These are phyloP conservation scores for Hippocampus kuda DNA, from an alignment of 2,797 vertebrate genomes.

Conservation along the genomic window DNA sequence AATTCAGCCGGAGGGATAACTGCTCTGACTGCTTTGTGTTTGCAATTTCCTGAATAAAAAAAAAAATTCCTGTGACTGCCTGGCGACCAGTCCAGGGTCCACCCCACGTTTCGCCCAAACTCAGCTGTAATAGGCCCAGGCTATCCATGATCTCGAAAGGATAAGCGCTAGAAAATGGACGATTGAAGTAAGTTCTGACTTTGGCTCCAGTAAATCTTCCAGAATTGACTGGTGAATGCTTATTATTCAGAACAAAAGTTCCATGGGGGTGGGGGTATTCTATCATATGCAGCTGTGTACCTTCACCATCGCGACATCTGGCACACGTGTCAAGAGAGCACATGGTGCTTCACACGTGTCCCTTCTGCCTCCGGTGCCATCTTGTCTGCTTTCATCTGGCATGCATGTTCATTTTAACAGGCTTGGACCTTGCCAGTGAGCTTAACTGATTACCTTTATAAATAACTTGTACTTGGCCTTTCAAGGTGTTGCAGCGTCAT, in stretches of 20 bases:
- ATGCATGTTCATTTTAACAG: constrained; percentile 29
- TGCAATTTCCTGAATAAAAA: neutral
- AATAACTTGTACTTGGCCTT: constrained; percentile 54
- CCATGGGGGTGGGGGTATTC: no score
- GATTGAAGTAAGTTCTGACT: neutral
- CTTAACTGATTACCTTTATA: constrained; percentile 65
- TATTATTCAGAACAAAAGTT: neutral
- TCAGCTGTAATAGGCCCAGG: neutral
- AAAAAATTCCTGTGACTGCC: neutral
- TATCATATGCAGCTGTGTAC: neutral
- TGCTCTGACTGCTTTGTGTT: constrained; percentile 26
- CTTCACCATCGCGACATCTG: neutral
- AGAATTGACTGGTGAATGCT: neutral
- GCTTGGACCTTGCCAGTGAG: constrained; percentile 28
- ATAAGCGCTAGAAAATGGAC: neutral
- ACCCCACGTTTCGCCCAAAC: neutral
- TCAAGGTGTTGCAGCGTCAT: constrained; percentile 42
- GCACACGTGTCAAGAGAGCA: constrained; percentile 3
- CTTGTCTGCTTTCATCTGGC: constrained; percentile 32
- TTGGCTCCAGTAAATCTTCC: neutral
- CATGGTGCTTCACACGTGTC: constrained; percentile 15
- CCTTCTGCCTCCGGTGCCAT: constrained; percentile 8
- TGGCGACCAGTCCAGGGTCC: neutral
- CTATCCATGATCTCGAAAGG: neutral
- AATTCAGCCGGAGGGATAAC: constrained; percentile 30